These are phyloP conservation scores for Drosophila mayri DNA, from an alignment of 1,140 invertebrate species.

Conservation along the genomic window DNA sequence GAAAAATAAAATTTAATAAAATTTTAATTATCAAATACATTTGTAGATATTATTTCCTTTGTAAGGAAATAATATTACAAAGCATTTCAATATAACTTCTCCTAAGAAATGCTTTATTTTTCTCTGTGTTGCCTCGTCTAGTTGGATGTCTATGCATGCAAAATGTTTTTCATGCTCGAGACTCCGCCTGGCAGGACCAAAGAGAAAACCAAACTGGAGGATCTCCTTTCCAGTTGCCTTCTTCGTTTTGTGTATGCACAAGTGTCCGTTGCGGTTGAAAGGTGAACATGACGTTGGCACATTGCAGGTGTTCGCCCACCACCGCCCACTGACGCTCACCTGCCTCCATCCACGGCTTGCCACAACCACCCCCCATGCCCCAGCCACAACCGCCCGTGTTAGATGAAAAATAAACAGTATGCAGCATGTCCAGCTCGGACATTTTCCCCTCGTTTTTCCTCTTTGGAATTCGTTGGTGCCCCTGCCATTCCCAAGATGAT, in stretches of 20 bases:
- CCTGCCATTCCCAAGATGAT: constrained; percentile 66
- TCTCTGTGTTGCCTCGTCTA: constrained; percentile 1
- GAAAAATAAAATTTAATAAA: no score
- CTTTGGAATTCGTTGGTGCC: constrained; percentile 43
- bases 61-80: background rate
- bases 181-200: constrained; percentile 10
- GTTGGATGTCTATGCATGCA: constrained; percentile 72
- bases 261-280: constrained; percentile 80
- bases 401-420: constrained; percentile 82
- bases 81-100: background rate
- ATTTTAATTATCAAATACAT: background rate
- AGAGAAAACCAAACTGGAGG: constrained; percentile 17
- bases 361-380: background rate
- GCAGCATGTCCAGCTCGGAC: constrained; percentile 49
- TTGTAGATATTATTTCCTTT: background rate
- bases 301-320: constrained; percentile 36
- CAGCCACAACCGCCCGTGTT: constrained; percentile 41
- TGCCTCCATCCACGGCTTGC: background rate
- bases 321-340: background rate
- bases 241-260: constrained; percentile 70
- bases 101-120: background rate
- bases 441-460: constrained; percentile 15
- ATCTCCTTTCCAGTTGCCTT: constrained; percentile 33
- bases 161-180: constrained; percentile 69
- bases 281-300: constrained; percentile 67